phyloP scores from a whole-genome alignment of 2,888 invertebrate species.

The Homarus gammarus region DNA sequence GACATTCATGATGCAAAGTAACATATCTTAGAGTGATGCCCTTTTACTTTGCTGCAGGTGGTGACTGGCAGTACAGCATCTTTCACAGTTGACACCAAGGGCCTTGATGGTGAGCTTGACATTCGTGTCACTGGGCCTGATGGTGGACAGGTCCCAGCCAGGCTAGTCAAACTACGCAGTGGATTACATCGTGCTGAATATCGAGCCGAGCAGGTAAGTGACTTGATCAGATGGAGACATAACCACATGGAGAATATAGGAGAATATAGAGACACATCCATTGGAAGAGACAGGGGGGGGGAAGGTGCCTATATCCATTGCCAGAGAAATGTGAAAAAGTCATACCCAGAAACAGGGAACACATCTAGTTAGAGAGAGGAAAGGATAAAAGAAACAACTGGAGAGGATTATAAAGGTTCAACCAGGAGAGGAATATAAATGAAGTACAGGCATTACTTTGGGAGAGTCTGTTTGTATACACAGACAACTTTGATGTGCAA shows the following conservation, averaged over 20 bases:
- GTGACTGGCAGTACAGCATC: conserved; percentile 80
- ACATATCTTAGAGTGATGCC: no score
- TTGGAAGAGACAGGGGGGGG: not conserved
- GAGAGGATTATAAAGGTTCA: no score
- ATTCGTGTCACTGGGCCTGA: conserved; percentile 81
- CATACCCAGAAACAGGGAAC: no score
- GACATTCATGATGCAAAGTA: no score
- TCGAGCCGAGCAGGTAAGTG: conserved; percentile 87
- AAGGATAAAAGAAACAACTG: no score
- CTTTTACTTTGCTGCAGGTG: conserved; percentile 77
- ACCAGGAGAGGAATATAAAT: no score
- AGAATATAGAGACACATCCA: not conserved
- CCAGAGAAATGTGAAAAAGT: no score
- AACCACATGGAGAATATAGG: not conserved
- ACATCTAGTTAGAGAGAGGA: no score
- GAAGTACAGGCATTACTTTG: no score
- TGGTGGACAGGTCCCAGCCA: conserved; percentile 80
- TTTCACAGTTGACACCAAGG: conserved; percentile 81
- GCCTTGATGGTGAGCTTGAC: conserved; percentile 81
- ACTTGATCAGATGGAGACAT: not conserved
- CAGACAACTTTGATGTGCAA: no score
- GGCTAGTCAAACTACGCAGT: conserved; percentile 79
- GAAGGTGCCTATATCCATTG: not conserved
- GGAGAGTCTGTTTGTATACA: no score
- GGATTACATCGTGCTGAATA: conserved; percentile 85